Percentiles rank a stretch among this genome's conserved stretches.
Conservation (phyloP, 1,140 invertebrate genomes). For the Euborellia annulipes region DNA sequence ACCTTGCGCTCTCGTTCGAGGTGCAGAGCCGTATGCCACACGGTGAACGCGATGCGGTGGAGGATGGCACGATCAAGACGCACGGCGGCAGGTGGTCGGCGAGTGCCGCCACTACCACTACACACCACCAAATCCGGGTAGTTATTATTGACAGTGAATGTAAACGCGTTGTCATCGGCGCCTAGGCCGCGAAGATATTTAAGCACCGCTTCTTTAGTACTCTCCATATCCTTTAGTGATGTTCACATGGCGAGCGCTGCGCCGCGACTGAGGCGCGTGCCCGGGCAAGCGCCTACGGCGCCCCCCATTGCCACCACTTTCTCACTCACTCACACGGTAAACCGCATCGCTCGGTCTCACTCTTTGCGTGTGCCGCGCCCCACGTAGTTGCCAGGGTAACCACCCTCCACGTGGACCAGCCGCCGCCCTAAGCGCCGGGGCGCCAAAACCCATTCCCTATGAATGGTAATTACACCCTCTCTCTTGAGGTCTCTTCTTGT, state of each 20-base stretch:
- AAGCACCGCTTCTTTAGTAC: neutral
- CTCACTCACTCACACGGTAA: slow-evolving; percentile 1
- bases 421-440: neutral
- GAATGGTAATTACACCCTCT: too few species aligned
- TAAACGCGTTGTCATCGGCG: neutral
- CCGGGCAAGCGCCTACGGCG: slow-evolving; percentile 1
- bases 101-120: neutral
- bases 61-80: slow-evolving; percentile 19
- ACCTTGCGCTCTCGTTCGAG: slow-evolving; percentile 25
- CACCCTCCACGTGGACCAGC: neutral
- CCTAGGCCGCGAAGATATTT: neutral
- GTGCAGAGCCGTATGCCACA: slow-evolving; percentile 43
- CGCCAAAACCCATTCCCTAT: too few species aligned
- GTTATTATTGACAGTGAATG: neutral
- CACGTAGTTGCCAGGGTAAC: neutral
- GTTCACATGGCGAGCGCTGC: too few species aligned
- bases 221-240: neutral
- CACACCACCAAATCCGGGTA: neutral
- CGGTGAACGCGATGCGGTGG: slow-evolving; percentile 40
- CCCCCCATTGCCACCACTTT: neutral
- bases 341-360: too few species aligned
- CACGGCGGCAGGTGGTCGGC: neutral
- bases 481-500: too few species aligned
- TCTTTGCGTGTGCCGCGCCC: too few species aligned
- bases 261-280: too few species aligned